Percentiles rank a stretch among this genome's conserved stretches.
phyloP scores from a whole-genome alignment of 2,113 vertebrate genomes.

The pig (Sus scrofa) region T2T-Sscrofa CM000826.6:129673501-129674000 shows the following conservation, averaged over 20 bases:
- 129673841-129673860: neutral
- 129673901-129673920: neutral
- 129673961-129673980: neutral
- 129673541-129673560: neutral
- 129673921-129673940: neutral
- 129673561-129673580: neutral
- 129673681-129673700: neutral
- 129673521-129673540: neutral
- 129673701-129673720: neutral
- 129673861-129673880: neutral
- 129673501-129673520: neutral
- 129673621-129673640: neutral
- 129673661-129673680: neutral
- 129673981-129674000: neutral
- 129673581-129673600: neutral
- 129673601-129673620: neutral
- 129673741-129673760: neutral
- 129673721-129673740: neutral
- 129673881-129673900: neutral
- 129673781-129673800: neutral
- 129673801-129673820: neutral
- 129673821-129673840: neutral
- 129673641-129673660: neutral
- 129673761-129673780: neutral
- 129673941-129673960: neutral